phyloP scores from a whole-genome alignment of 2,888 invertebrate genomes.

The Caenorhabditis sp. region DNA sequence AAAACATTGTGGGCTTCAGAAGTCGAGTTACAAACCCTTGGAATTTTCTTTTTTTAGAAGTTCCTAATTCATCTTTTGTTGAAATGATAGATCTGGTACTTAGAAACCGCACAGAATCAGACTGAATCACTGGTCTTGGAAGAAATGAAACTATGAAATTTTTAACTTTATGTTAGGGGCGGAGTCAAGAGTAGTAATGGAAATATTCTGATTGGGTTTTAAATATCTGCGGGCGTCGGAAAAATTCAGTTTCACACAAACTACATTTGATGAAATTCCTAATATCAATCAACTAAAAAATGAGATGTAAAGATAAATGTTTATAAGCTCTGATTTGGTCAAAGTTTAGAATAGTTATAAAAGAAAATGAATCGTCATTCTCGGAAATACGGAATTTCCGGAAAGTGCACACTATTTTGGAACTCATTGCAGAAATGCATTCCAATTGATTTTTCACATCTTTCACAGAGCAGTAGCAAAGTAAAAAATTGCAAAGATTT shows the following conservation, averaged over 20 bases:
- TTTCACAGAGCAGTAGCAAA: neutral
- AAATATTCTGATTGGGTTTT: too few species aligned
- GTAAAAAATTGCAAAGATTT: neutral
- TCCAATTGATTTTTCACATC: neutral
- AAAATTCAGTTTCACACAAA: too few species aligned
- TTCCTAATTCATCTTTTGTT: too few species aligned
- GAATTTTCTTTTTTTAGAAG: too few species aligned
- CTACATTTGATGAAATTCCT: too few species aligned
- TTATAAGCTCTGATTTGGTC: neutral
- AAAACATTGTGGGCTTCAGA: constrained; percentile 3
- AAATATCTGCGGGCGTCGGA: too few species aligned
- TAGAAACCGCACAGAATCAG: neutral
- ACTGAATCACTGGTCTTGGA: too few species aligned
- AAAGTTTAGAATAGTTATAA: neutral
- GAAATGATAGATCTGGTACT: neutral
- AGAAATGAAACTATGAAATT: too few species aligned
- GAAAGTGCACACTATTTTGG: constrained; percentile 15
- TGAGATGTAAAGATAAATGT: neutral
- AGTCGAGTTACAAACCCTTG: too few species aligned
- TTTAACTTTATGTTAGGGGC: too few species aligned
- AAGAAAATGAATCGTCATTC: constrained; percentile 3
- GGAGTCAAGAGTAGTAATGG: too few species aligned
- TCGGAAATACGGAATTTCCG: constrained; percentile 47
- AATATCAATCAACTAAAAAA: too few species aligned
- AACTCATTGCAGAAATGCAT: neutral